These are phyloP conservation scores for Germaria angustata DNA, from an alignment of 2,888 invertebrate species.

Conservation along the genomic window DNA sequence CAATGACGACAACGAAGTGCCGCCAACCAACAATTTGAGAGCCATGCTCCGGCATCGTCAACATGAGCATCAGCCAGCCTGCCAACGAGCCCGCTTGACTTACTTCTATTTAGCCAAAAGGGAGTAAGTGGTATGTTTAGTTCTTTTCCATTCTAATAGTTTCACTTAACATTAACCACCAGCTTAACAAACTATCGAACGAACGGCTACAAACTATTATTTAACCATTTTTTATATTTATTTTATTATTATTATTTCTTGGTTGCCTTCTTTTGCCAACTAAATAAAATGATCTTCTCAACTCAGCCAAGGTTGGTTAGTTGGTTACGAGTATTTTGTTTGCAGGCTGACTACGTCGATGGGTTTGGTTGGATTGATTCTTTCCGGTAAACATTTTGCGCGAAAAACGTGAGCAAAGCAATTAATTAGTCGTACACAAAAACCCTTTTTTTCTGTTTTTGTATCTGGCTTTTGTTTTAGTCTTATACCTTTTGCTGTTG, in stretches of 20 bases:
- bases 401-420: conserved; percentile 75
- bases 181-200: conserved; percentile 36
- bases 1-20: conserved; percentile 64
- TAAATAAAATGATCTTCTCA: conserved; percentile 49
- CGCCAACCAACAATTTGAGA: conserved; percentile 41
- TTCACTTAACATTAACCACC: conserved; percentile 42
- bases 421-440: conserved; percentile 77
- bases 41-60: conserved; percentile 26
- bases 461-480: conserved; percentile 23
- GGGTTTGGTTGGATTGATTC: conserved; percentile 71
- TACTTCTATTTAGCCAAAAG: conserved; percentile 14
- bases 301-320: conserved; percentile 50
- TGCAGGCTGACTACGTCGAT: conserved; percentile 27
- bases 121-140: conserved; percentile 45
- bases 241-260: no score
- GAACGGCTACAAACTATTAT: conserved; percentile 4
- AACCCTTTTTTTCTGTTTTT: conserved; percentile 71
- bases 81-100: not conserved
- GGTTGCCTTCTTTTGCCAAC: conserved; percentile 3
- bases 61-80: conserved; percentile 29
- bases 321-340: conserved; percentile 17
- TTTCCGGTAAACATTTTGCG: conserved; percentile 71
- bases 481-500: conserved; percentile 55
- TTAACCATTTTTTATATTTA: not conserved
- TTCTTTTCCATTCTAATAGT: conserved; percentile 65